Evolutionary conservation across 1,140 invertebrate species (phyloP).

Genomic region (Asobara japonica): DNA sequence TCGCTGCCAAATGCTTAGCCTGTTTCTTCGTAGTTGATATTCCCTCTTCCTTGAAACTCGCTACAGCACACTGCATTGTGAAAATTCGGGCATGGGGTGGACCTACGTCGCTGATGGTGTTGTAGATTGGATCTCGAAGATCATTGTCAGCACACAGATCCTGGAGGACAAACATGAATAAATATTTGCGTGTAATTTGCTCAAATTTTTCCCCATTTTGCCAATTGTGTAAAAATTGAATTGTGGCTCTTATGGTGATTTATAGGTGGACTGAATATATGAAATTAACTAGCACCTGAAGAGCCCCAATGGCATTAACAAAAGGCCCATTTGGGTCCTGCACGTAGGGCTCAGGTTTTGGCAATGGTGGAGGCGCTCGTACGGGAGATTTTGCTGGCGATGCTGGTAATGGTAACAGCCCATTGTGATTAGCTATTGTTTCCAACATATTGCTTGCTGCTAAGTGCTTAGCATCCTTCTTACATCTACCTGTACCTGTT

Average conservation of each 20-base stretch:
- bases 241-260: too few relatives aligned
- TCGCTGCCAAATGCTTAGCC: conserved; percentile 69
- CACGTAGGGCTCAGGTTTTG: conserved; percentile 36
- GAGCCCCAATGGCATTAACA: conserved; percentile 57
- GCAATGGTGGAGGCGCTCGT: conserved; percentile 38
- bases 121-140: conserved; percentile 73
- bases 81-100: conserved; percentile 77
- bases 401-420: conserved; percentile 52
- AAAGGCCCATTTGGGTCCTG: conserved; percentile 45
- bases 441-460: conserved; percentile 72
- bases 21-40: conserved; percentile 69
- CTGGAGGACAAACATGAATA: conserved; percentile 46
- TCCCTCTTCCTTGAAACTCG: conserved; percentile 69
- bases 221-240: conserved; percentile 23
- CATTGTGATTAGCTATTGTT: conserved; percentile 58
- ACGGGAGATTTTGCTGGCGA: conserved; percentile 51
- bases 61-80: conserved; percentile 74
- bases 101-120: conserved; percentile 74
- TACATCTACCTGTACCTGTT: conserved; percentile 71
- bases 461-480: conserved; percentile 78
- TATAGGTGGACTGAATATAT: too few relatives aligned
- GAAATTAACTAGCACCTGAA: conserved; percentile 46
- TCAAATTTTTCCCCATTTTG: conserved; percentile 15
- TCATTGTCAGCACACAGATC: conserved; percentile 73
- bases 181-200: conserved; percentile 6